A percentile compares a stretch with the other conserved stretches of the same genome.
phyloP scores from a whole-genome alignment of 2,888 invertebrate genomes.

The Sinohyriopsis cumingii region DNA sequence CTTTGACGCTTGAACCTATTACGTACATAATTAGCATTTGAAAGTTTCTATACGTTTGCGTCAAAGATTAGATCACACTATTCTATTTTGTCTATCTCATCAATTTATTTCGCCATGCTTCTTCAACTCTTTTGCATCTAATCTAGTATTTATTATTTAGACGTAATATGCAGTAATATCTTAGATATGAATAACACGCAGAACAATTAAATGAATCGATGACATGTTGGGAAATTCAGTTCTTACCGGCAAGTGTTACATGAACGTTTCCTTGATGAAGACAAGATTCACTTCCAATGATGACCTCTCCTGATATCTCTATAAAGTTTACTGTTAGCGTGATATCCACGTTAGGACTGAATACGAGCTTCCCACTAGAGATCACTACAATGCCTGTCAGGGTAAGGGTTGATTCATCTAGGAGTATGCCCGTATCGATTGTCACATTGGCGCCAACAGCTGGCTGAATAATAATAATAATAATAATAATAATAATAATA shows the following conservation, averaged over 20 bases:
- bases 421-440: slow-evolving; percentile 11
- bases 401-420: slow-evolving; percentile 13
- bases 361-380: slow-evolving; percentile 24
- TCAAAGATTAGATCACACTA: too few species aligned
- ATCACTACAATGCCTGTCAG: slow-evolving; percentile 20
- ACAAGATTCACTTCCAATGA: slow-evolving; percentile 1
- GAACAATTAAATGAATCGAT: neutral
- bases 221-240: neutral
- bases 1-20: too few species aligned
- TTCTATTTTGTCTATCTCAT: too few species aligned
- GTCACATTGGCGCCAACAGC: neutral
- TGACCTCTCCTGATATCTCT: slow-evolving; percentile 1
- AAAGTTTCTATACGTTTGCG: too few species aligned
- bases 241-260: slow-evolving; percentile 1
- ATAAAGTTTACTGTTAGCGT: slow-evolving; percentile 11
- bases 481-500: neutral
- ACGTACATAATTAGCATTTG: too few species aligned
- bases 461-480: slow-evolving; percentile 3
- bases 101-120: too few species aligned
- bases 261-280: neutral
- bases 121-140: too few species aligned
- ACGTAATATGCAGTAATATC: neutral
- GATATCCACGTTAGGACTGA: slow-evolving; percentile 20
- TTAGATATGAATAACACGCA: too few species aligned
- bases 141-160: too few species aligned